Conservation (phyloP, 2,113 vertebrate genomes). For the Zeus faber region DNA sequence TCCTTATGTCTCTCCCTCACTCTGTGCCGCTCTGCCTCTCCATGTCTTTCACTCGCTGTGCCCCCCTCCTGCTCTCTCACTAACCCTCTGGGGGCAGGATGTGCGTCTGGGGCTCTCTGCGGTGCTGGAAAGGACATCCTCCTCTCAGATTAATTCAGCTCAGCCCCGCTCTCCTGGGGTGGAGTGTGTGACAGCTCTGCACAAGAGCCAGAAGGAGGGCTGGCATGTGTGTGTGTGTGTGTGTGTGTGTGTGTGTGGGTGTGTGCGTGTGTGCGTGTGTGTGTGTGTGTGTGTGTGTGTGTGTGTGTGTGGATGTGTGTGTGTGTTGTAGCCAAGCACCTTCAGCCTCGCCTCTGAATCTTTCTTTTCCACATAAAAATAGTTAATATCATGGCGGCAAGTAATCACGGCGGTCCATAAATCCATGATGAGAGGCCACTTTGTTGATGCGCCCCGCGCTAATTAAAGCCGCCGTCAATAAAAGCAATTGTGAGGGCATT, state of each 20-base stretch:
- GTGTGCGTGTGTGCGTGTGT: background rate
- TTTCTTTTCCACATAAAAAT: slow-evolving; percentile 35
- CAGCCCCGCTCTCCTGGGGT: slow-evolving; percentile 56
- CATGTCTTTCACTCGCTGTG: background rate
- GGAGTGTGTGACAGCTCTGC: slow-evolving; percentile 61
- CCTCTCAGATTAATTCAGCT: slow-evolving; percentile 68
- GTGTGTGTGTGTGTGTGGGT: slow-evolving; percentile 1
- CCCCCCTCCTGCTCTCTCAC: slow-evolving; percentile 34
- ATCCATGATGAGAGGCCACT: slow-evolving; percentile 48
- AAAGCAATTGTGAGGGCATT: slow-evolving; percentile 26
- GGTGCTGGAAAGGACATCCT: slow-evolving; percentile 64
- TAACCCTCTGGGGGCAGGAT: slow-evolving; percentile 42
- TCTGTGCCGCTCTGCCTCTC: slow-evolving; percentile 4
- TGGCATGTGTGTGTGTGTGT: slow-evolving; percentile 36
- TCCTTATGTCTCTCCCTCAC: background rate
- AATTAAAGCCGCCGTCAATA: slow-evolving; percentile 47
- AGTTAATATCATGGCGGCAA: slow-evolving; percentile 48
- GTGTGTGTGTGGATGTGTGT: background rate
- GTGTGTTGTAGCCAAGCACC: background rate
- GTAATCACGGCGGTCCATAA: slow-evolving; percentile 41
- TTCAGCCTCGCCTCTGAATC: slow-evolving; percentile 20
- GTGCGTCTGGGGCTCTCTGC: slow-evolving; percentile 47
- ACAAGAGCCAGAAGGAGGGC: slow-evolving; percentile 53
- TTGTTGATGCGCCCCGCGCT: slow-evolving; percentile 46
- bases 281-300: background rate